Conservation (phyloP, 1,140 invertebrate species). For the Kradibia gibbosae region DNA sequence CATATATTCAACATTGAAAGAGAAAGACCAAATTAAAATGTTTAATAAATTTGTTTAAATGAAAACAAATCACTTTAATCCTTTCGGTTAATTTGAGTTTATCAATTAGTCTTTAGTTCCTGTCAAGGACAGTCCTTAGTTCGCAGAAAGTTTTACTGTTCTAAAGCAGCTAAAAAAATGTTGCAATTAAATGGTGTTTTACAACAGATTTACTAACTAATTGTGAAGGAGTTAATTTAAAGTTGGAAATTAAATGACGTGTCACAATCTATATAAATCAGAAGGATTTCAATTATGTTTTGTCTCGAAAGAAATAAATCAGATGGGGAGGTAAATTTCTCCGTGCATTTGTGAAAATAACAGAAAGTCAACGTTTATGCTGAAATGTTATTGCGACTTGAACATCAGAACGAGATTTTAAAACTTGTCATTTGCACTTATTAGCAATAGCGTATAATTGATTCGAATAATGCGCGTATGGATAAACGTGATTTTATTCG, state of each 20-base stretch:
- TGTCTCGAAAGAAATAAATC: too few relatives aligned
- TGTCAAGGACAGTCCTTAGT: slow-evolving; percentile 6
- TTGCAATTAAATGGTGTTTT: not conserved
- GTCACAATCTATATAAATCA: not conserved
- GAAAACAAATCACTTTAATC: not conserved
- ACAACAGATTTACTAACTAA: slow-evolving; percentile 12
- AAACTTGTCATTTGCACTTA: too few relatives aligned
- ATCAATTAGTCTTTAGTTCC: slow-evolving; percentile 6
- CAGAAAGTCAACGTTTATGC: too few relatives aligned
- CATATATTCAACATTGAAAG: too few relatives aligned
- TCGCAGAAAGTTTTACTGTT: not conserved
- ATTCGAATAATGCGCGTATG: too few relatives aligned
- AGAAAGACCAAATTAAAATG: not conserved
- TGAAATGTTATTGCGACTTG: too few relatives aligned
- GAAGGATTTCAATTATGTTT: not conserved
- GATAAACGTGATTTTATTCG: too few relatives aligned
- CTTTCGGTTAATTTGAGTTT: slow-evolving; percentile 1
- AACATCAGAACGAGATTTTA: too few relatives aligned
- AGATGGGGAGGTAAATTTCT: too few relatives aligned
- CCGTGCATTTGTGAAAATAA: too few relatives aligned
- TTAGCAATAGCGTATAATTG: too few relatives aligned
- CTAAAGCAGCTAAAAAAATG: not conserved
- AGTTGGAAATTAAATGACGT: not conserved
- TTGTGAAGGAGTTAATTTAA: not conserved
- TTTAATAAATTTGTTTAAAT: not conserved